Evolutionary conservation across 2,113 vertebrate species (phyloP).

Genomic region (Pipa parva): DNA sequence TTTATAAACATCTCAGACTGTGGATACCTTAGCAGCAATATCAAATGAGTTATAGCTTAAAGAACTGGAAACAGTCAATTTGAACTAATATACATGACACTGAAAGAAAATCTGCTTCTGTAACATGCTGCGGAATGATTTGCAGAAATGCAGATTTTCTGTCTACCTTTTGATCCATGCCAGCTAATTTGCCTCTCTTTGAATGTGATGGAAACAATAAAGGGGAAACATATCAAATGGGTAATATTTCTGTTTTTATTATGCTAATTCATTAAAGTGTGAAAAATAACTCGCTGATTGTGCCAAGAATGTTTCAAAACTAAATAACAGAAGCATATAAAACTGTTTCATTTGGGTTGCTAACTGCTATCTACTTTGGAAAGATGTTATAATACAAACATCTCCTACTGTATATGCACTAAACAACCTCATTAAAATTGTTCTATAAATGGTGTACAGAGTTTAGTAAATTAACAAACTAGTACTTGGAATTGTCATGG

Average conservation of each 20-base stretch:
- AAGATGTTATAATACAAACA: background rate
- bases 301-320: background rate
- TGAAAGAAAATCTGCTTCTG: background rate
- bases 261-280: too few relatives aligned
- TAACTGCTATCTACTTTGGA: background rate
- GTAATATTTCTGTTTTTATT: too few relatives aligned
- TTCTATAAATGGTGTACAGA: too few relatives aligned
- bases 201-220: background rate
- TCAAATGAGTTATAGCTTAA: background rate
- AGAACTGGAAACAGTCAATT: background rate
- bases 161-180: background rate
- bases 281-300: too few relatives aligned
- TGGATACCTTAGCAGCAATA: background rate
- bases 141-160: conserved; percentile 1
- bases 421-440: too few relatives aligned
- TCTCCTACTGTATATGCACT: too few relatives aligned
- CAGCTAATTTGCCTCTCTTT: background rate
- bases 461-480: too few relatives aligned
- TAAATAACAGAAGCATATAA: background rate
- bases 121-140: background rate
- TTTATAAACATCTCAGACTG: background rate
- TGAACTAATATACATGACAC: background rate
- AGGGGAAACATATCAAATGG: background rate
- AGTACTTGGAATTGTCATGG: too few relatives aligned
- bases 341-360: background rate